Conservation (phyloP, 2,113 vertebrate genomes). For the Melanerpes formicivorus region DNA sequence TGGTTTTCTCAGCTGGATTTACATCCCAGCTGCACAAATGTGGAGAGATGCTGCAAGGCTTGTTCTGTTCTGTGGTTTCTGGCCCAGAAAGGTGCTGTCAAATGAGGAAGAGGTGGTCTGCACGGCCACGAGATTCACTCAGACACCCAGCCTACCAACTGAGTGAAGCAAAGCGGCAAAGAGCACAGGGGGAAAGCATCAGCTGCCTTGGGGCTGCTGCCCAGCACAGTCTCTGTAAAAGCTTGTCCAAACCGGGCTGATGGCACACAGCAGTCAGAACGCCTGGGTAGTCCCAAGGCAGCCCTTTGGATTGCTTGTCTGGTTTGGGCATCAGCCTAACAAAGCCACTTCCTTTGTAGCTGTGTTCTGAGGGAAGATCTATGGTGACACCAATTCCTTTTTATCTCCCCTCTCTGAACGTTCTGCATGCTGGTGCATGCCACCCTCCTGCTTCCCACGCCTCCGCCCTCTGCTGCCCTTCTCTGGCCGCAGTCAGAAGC, state of each 20-base stretch:
- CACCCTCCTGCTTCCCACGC: not conserved
- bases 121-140: not conserved
- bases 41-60: accelerated
- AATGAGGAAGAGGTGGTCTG: not conserved
- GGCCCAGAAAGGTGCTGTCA: not conserved
- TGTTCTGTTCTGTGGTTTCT: not conserved
- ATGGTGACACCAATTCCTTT: not conserved
- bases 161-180: not conserved
- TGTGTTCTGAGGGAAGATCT: not conserved
- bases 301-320: not conserved
- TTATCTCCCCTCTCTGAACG: not conserved
- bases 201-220: not conserved
- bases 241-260: not conserved
- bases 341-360: not conserved
- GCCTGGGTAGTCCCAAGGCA: not conserved
- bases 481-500: conserved; percentile 82
- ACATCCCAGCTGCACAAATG: not conserved
- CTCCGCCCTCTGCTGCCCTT: conserved; percentile 52
- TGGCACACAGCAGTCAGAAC: accelerated
- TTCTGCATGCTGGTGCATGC: not conserved
- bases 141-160: not conserved
- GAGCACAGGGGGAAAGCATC: too few species aligned
- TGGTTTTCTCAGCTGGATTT: not conserved
- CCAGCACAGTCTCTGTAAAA: not conserved
- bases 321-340: not conserved